These are phyloP conservation scores for Pecten maximus DNA, from an alignment of 2,888 invertebrate species.

Conservation along the genomic window DNA sequence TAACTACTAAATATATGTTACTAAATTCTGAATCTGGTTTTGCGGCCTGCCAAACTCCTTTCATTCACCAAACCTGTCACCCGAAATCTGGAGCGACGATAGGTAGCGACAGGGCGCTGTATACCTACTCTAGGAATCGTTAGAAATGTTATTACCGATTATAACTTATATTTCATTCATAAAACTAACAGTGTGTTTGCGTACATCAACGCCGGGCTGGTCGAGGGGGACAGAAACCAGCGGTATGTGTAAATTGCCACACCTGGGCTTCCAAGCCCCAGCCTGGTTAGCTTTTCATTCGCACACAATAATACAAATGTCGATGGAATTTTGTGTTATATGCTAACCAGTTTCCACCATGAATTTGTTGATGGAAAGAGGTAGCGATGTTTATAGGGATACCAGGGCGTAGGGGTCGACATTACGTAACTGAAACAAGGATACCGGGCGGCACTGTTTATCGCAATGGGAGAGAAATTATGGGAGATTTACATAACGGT, in stretches of 20 bases:
- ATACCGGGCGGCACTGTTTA: background rate
- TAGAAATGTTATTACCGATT: background rate
- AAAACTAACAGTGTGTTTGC: background rate
- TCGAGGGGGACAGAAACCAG: background rate
- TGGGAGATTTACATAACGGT: constrained; percentile 4
- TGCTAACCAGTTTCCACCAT: background rate
- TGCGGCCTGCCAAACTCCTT: background rate
- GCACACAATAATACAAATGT: background rate
- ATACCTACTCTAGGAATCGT: background rate
- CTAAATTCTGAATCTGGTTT: no score
- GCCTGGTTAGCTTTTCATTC: background rate
- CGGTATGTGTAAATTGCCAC: background rate
- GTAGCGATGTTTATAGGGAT: background rate
- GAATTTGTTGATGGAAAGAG: background rate
- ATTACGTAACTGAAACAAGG: background rate
- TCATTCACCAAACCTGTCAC: background rate
- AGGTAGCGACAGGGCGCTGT: background rate
- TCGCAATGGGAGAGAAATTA: background rate
- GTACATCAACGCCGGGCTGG: background rate
- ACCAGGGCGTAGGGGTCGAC: background rate
- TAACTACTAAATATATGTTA: no score
- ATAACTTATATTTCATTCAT: background rate
- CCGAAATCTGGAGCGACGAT: background rate
- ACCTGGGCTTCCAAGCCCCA: background rate
- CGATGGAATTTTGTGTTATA: background rate